A percentile compares a stretch with the other conserved stretches of the same genome.
These are phyloP conservation scores for Hyalella azteca DNA, from an alignment of 2,888 invertebrate genomes.

Conservation along the genomic window DNA sequence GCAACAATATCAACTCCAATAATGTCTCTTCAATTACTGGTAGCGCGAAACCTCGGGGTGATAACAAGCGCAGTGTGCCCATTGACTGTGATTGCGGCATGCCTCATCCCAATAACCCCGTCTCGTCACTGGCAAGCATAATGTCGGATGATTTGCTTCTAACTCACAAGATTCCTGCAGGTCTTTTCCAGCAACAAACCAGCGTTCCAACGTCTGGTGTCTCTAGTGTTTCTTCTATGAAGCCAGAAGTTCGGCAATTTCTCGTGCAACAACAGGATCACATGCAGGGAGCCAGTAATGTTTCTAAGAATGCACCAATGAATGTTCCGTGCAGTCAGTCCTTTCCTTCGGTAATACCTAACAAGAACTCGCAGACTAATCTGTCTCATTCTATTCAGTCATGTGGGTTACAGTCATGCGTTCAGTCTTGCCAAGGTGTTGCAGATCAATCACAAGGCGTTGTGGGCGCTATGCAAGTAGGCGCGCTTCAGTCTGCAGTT, in stretches of 20 bases:
- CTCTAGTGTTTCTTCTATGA: conserved; percentile 27
- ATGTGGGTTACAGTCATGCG: conserved; percentile 11
- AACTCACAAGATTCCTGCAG: conserved; percentile 33
- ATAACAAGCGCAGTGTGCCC: conserved; percentile 38
- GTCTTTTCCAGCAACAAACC: conserved; percentile 39
- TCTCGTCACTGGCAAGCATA: conserved; percentile 23
- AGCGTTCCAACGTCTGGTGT: conserved; percentile 35
- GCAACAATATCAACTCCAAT: conserved; percentile 63
- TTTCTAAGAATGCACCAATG: neutral
- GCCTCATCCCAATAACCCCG: conserved; percentile 5
- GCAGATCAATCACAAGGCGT: neutral
- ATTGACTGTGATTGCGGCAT: neutral
- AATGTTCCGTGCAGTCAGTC: conserved; percentile 42
- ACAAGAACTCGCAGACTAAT: conserved; percentile 31
- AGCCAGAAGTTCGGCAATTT: conserved; percentile 19
- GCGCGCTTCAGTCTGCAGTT: neutral
- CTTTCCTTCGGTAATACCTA: conserved; percentile 39
- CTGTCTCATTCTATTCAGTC: conserved; percentile 1
- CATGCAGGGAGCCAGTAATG: conserved; percentile 46
- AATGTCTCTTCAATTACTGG: conserved; percentile 59
- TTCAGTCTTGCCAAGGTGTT: neutral
- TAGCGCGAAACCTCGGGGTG: conserved; percentile 55
- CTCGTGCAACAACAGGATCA: conserved; percentile 41
- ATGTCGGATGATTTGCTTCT: conserved; percentile 22
- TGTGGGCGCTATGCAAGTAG: neutral